Percentiles rank a stretch among this genome's conserved stretches.
Conservation (phyloP, 2,113 vertebrate species). For the Patagioenas fasciata region DNA sequence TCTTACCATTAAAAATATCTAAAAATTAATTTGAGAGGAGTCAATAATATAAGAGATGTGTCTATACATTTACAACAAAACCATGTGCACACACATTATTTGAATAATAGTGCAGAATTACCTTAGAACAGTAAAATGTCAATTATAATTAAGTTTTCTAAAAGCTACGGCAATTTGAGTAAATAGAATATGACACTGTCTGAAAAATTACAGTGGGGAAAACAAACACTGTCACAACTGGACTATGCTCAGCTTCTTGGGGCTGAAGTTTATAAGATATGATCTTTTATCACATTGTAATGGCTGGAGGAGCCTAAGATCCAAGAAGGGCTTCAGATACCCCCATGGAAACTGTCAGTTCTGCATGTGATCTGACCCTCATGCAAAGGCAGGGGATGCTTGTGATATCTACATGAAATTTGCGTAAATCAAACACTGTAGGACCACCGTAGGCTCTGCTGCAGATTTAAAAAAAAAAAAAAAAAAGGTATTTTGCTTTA, state of each 20-base stretch:
- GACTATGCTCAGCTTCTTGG: background rate
- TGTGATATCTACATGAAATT: background rate
- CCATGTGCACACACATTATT: background rate
- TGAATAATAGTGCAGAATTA: background rate
- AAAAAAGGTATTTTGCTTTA: background rate
- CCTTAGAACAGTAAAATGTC: background rate
- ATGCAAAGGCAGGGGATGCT: background rate
- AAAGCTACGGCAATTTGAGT: background rate
- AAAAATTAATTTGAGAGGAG: background rate
- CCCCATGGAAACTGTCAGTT: background rate
- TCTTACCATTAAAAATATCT: background rate
- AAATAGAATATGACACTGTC: slow-evolving; percentile 40
- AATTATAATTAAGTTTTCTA: background rate
- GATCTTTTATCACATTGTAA: slow-evolving; percentile 14
- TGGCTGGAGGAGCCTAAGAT: slow-evolving; percentile 5
- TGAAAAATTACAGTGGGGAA: slow-evolving; percentile 42
- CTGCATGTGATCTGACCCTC: background rate
- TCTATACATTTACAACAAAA: background rate
- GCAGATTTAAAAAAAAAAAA: too few relatives aligned
- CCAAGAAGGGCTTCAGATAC: background rate
- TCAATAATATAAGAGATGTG: background rate
- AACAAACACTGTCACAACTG: slow-evolving; percentile 28
- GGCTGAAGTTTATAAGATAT: slow-evolving; percentile 35
- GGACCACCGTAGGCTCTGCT: background rate
- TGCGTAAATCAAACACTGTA: background rate